Conservation (phyloP, 1,140 invertebrate species). For the Catajapyx aquilonaris region DNA sequence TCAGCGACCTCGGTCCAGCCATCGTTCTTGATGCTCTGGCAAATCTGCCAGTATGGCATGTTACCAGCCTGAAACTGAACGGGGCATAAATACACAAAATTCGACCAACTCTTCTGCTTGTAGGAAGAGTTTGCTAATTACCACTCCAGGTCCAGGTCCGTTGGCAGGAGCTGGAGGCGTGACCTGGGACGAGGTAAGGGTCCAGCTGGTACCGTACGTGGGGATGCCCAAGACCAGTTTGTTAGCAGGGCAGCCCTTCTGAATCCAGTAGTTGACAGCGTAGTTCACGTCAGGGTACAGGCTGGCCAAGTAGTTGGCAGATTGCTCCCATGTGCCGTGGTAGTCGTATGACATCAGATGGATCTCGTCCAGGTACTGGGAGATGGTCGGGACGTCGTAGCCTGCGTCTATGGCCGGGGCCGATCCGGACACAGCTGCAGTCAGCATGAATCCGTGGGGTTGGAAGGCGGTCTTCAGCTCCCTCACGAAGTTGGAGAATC, state of each 20-base stretch:
- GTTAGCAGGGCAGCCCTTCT: slow-evolving; percentile 19
- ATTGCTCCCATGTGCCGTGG: slow-evolving; percentile 29
- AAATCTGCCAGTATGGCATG: too few species aligned
- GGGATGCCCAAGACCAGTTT: too few species aligned
- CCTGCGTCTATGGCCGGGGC: slow-evolving; percentile 16
- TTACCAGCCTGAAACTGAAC: too few species aligned
- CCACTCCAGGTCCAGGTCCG: too few species aligned
- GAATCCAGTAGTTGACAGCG: slow-evolving; percentile 19
- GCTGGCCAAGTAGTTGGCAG: slow-evolving; percentile 23
- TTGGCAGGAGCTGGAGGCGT: too few species aligned
- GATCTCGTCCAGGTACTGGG: slow-evolving; percentile 22
- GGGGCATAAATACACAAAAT: too few species aligned
- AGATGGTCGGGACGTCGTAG: slow-evolving; percentile 21
- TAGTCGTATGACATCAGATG: slow-evolving; percentile 31
- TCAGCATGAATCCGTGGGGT: slow-evolving; percentile 14
- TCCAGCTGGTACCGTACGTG: too few species aligned
- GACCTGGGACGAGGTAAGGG: too few species aligned
- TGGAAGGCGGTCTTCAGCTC: slow-evolving; percentile 17
- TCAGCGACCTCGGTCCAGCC: too few species aligned
- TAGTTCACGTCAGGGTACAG: slow-evolving; percentile 9
- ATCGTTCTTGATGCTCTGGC: too few species aligned
- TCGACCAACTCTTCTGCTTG: too few species aligned
- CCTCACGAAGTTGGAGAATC: slow-evolving; percentile 14
- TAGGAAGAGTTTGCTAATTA: too few species aligned
- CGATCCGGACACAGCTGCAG: slow-evolving; percentile 17